Evolutionary conservation across 1,140 invertebrate species (phyloP).

Genomic region (Maniola jurtina): DNA sequence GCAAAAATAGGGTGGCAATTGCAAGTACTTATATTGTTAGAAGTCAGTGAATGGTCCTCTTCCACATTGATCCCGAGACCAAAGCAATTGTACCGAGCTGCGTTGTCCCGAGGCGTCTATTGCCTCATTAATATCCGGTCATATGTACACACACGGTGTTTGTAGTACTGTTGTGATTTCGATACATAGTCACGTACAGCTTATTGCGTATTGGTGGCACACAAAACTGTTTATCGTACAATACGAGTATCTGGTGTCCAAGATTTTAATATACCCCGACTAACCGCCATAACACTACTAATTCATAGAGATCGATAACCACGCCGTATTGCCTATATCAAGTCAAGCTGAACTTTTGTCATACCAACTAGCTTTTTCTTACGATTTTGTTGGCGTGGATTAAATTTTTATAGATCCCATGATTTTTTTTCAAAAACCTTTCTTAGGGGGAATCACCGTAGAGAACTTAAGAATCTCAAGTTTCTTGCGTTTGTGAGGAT

Average conservation of each 20-base stretch:
- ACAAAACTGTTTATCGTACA: not conserved
- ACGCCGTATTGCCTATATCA: too few species aligned
- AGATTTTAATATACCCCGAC: not conserved
- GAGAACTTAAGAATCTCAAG: too few species aligned
- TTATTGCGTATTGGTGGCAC: not conserved
- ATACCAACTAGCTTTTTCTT: too few species aligned
- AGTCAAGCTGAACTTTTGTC: too few species aligned
- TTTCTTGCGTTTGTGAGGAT: too few species aligned
- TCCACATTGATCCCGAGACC: slow-evolving; percentile 12
- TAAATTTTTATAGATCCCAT: too few species aligned
- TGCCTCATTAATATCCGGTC: slow-evolving; percentile 63
- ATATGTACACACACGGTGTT: slow-evolving; percentile 39
- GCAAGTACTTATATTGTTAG: not conserved
- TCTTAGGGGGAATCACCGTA: too few species aligned
- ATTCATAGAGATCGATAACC: too few species aligned
- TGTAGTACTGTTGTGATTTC: not conserved
- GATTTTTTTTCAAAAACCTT: too few species aligned
- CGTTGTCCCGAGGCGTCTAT: slow-evolving; percentile 43
- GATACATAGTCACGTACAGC: slow-evolving; percentile 3
- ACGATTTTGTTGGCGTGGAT: too few species aligned
- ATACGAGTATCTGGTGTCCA: not conserved
- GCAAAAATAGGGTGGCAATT: not conserved
- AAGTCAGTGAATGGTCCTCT: not conserved
- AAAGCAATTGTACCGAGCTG: slow-evolving; percentile 33
- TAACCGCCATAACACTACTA: too few species aligned